These are phyloP conservation scores for Brenthis daphne DNA, from an alignment of 2,888 invertebrate genomes.

Conservation along the genomic window DNA sequence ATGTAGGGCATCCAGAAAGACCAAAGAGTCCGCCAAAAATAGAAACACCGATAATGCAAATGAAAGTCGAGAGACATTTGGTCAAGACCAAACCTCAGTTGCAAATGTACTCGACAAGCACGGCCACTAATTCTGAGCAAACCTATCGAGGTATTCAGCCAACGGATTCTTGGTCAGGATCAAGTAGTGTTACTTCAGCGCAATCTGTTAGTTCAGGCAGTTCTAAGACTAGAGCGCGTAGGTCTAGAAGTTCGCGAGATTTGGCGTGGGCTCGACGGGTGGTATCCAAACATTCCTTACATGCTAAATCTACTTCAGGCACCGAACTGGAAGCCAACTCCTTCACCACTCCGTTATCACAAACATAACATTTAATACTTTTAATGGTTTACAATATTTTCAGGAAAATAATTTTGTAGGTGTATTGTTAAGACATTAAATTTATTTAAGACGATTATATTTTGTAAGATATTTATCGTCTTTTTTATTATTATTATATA, in stretches of 20 bases:
- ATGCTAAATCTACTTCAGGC: constrained; percentile 48
- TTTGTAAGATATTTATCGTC: constrained; percentile 49
- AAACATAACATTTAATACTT: constrained; percentile 44
- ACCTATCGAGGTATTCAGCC: constrained; percentile 48
- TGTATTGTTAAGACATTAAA: constrained; percentile 52
- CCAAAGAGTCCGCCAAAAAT: constrained; percentile 63
- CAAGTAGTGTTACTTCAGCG: constrained; percentile 51
- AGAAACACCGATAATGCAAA: constrained; percentile 63
- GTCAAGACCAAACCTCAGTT: constrained; percentile 34
- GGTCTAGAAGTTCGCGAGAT: constrained; percentile 55
- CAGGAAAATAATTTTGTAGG: constrained; percentile 52
- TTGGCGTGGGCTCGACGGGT: constrained; percentile 65
- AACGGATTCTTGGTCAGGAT: constrained; percentile 56
- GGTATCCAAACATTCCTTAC: constrained; percentile 49
- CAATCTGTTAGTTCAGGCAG: constrained; percentile 53
- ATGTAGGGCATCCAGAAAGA: constrained; percentile 37
- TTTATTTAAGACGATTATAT: constrained; percentile 61
- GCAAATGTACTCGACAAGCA: constrained; percentile 56
- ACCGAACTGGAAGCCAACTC: constrained; percentile 58
- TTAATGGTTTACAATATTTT: constrained; percentile 51
- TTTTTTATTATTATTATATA: background rate
- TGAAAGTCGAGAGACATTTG: constrained; percentile 51
- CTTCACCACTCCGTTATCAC: constrained; percentile 54
- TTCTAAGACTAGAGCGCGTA: constrained; percentile 53
- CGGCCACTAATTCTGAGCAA: constrained; percentile 52